Evolutionary conservation across 2,797 vertebrate genomes (phyloP).

Genomic region (Anableps anableps): DNA sequence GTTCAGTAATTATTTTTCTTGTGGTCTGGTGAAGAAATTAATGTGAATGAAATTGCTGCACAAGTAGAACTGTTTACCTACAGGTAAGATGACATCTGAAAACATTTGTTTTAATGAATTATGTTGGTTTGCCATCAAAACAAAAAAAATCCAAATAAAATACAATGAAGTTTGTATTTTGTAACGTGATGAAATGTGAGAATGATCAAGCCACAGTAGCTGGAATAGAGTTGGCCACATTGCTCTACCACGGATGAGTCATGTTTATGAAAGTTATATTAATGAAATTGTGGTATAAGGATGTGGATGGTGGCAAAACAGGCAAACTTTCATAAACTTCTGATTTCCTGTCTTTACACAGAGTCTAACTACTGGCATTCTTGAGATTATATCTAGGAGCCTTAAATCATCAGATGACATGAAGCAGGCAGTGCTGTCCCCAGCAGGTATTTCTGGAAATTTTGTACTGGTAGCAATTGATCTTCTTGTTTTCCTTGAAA

Average conservation of each 20-base stretch:
- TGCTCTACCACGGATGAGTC: slow-evolving; percentile 16
- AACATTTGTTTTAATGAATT: not conserved
- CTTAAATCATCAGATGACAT: slow-evolving; percentile 22
- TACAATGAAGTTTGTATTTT: not conserved
- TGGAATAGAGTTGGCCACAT: not conserved
- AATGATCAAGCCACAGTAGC: not conserved
- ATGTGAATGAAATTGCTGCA: not conserved
- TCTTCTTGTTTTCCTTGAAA: slow-evolving; percentile 20
- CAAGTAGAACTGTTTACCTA: not conserved
- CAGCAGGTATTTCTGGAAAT: slow-evolving; percentile 19
- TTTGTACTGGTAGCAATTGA: slow-evolving; percentile 21
- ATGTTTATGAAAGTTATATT: slow-evolving; percentile 22
- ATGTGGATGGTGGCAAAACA: slow-evolving; percentile 18
- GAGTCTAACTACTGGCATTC: slow-evolving; percentile 28
- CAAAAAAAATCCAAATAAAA: not conserved
- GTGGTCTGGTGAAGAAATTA: not conserved
- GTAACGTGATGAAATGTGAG: not conserved
- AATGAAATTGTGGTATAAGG: slow-evolving; percentile 20
- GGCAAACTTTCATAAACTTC: slow-evolving; percentile 37
- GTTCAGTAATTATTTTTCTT: not conserved
- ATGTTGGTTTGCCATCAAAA: not conserved
- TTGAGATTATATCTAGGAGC: slow-evolving; percentile 35
- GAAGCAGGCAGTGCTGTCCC: slow-evolving; percentile 22
- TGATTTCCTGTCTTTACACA: slow-evolving; percentile 26
- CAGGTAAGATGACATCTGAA: not conserved